A percentile compares a stretch with the other conserved stretches of the same genome.
phyloP scores from a whole-genome alignment of 2,888 invertebrate genomes.

The Sarcophaga carnaria region DNA sequence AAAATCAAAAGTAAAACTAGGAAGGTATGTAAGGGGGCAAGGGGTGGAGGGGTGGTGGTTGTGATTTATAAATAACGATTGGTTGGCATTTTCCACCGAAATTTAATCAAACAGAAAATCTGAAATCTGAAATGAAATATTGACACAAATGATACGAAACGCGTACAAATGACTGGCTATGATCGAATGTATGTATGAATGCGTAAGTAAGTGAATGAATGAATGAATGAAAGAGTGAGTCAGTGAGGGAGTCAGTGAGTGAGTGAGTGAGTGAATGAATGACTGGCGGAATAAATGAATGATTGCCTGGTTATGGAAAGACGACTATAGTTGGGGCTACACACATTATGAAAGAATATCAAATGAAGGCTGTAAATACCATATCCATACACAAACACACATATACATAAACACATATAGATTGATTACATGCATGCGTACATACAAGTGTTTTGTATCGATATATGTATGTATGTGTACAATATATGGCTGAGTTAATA shows the following conservation, averaged over 20 bases:
- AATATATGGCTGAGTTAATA: constrained; percentile 31
- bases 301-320: neutral
- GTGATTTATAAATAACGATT: constrained; percentile 65
- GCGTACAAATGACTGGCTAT: constrained; percentile 39
- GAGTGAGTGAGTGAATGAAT: neutral
- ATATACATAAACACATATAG: too few relatives aligned
- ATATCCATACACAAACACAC: neutral
- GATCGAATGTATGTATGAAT: constrained; percentile 49
- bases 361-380: constrained; percentile 68
- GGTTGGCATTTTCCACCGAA: constrained; percentile 71
- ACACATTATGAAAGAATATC: constrained; percentile 54
- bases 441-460: too few relatives aligned
- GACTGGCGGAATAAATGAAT: constrained; percentile 9
- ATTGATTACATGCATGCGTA: too few relatives aligned
- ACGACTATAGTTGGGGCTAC: too few relatives aligned
- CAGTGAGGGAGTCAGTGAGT: neutral
- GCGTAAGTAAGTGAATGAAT: constrained; percentile 23
- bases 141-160: constrained; percentile 67
- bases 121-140: constrained; percentile 73
- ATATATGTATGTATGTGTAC: neutral
- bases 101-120: constrained; percentile 77
- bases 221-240: constrained; percentile 5
- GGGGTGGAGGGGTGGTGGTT: constrained; percentile 43
- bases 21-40: neutral
- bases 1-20: neutral